phyloP scores from a whole-genome alignment of 2,113 vertebrate genomes.

The Campylomormyrus numenius region DNA sequence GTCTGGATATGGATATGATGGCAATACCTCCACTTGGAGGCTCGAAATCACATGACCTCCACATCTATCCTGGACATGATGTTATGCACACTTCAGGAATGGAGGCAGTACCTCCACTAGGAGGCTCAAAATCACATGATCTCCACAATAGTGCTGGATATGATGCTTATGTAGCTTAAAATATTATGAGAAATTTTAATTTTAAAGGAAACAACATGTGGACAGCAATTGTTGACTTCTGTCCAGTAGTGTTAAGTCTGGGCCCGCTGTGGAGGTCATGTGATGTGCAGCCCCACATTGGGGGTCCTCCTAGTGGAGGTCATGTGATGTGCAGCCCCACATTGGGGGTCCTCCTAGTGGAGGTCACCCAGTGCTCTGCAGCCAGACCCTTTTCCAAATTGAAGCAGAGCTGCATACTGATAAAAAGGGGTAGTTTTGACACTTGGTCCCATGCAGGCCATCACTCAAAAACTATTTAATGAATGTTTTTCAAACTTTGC shows the following conservation, averaged over 20 bases:
- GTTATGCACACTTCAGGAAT: neutral
- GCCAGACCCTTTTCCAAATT: neutral
- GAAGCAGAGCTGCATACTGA: neutral
- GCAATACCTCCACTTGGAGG: neutral
- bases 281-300: neutral
- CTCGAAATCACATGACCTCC: neutral
- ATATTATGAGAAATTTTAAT: neutral
- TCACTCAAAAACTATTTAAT: neutral
- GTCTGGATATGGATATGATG: neutral
- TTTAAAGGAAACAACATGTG: neutral
- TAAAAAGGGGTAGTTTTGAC: neutral
- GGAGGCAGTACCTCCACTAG: neutral
- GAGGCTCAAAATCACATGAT: neutral
- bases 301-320: neutral
- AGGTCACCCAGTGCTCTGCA: neutral
- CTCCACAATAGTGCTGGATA: neutral
- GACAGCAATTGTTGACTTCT: neutral
- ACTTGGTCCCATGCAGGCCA: neutral
- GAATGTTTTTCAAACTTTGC: neutral
- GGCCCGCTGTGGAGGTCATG: neutral
- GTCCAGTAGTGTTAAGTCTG: neutral
- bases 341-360: neutral
- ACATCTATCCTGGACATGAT: neutral
- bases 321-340: neutral
- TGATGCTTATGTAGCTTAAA: neutral